These are phyloP conservation scores for Resseliella maxima DNA, from an alignment of 2,888 invertebrate species.

Conservation along the genomic window DNA sequence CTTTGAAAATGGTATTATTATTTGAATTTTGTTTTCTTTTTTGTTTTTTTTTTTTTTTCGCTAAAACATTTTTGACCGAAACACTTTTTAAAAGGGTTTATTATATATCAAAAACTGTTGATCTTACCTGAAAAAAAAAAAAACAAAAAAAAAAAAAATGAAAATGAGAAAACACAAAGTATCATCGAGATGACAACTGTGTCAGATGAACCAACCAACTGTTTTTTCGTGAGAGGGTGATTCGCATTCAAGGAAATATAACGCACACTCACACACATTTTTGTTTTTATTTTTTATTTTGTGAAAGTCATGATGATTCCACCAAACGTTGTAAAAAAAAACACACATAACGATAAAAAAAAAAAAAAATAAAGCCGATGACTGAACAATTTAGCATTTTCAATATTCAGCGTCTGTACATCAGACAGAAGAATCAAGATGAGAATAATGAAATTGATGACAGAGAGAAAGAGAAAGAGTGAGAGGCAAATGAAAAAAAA, in stretches of 20 bases:
- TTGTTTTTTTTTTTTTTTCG: not conserved
- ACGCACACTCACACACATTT: not conserved
- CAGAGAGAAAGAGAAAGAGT: not conserved
- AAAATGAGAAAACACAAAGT: too few relatives aligned
- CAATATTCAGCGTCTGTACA: too few relatives aligned
- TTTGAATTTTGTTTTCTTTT: too few relatives aligned
- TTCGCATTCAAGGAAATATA: slow-evolving; percentile 7
- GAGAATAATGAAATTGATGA: too few relatives aligned
- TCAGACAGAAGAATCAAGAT: too few relatives aligned
- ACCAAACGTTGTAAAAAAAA: slow-evolving; percentile 3
- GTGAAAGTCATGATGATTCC: slow-evolving; percentile 40
- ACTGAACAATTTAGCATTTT: too few relatives aligned
- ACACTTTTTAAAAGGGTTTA: not conserved
- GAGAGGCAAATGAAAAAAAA: not conserved
- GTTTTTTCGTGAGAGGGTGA: slow-evolving; percentile 19
- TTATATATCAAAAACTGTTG: not conserved
- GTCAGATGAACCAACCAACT: not conserved
- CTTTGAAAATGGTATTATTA: not conserved
- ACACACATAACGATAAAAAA: not conserved
- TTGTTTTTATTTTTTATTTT: not conserved
- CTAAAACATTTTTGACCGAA: not conserved
- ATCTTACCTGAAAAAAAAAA: slow-evolving; percentile 15
- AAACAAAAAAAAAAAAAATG: not conserved
- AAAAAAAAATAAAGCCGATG: not conserved
- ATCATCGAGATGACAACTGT: not conserved